phyloP scores from a whole-genome alignment of 2,888 invertebrate species.

The Myathropa florea region DNA sequence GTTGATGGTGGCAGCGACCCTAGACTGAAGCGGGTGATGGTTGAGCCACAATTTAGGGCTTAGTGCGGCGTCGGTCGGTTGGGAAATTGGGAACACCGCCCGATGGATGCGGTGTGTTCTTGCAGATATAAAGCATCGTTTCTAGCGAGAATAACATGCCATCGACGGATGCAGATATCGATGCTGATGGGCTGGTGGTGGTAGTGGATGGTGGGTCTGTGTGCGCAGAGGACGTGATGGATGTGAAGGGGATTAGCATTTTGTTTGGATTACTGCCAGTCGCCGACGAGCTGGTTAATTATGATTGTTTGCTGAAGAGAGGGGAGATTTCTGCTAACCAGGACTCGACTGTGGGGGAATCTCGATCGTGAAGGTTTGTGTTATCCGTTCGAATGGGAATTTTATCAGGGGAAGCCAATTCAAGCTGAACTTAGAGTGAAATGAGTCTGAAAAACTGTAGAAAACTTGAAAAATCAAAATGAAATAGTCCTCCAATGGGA shows the following conservation, averaged over 20 bases:
- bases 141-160: slow-evolving; percentile 15
- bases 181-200: neutral
- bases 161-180: slow-evolving; percentile 1
- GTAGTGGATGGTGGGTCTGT: neutral
- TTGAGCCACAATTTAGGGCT: slow-evolving; percentile 48
- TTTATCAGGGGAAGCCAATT: too few relatives aligned
- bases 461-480: too few relatives aligned
- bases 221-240: neutral
- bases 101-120: slow-evolving; percentile 44
- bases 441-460: too few relatives aligned
- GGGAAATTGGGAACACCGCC: slow-evolving; percentile 23
- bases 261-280: slow-evolving; percentile 7
- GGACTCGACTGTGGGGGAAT: too few relatives aligned
- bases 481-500: too few relatives aligned
- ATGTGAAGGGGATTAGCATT: slow-evolving; percentile 1
- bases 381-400: too few relatives aligned
- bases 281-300: slow-evolving; percentile 4
- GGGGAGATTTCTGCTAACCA: neutral
- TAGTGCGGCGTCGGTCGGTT: neutral
- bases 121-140: slow-evolving; percentile 48
- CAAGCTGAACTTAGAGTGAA: too few relatives aligned
- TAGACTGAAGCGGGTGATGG: neutral
- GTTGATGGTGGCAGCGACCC: slow-evolving; percentile 10
- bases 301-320: neutral
- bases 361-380: too few relatives aligned